Evolutionary conservation across 2,113 vertebrate genomes (phyloP).

Genomic region (Rhinopomastus cyanomelas): DNA sequence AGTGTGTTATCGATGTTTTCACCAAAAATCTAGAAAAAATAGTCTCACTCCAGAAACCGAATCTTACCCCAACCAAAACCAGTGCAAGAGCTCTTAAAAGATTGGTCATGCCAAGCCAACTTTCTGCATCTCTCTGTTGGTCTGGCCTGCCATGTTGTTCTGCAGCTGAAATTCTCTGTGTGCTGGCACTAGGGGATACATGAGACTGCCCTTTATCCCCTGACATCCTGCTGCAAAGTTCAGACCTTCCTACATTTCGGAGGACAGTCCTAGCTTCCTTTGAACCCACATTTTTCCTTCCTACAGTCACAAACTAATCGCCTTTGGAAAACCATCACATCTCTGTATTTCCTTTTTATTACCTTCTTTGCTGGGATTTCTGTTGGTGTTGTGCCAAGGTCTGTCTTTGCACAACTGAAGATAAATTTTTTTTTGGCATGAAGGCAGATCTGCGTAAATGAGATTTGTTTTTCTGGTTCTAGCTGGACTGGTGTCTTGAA

Average conservation of each 20-base stretch:
- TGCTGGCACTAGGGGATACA: background rate
- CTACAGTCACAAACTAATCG: background rate
- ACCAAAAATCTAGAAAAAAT: background rate
- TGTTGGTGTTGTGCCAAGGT: background rate
- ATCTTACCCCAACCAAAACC: background rate
- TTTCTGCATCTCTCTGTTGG: accelerated
- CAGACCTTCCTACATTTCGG: background rate
- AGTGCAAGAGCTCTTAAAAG: background rate
- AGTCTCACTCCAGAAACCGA: background rate
- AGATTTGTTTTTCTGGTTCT: background rate
- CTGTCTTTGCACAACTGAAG: background rate
- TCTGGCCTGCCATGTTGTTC: background rate
- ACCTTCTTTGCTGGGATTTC: background rate
- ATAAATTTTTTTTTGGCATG: background rate
- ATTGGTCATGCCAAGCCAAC: background rate
- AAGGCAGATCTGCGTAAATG: background rate
- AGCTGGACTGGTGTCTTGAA: background rate
- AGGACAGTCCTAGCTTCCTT: background rate
- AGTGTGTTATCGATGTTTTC: background rate
- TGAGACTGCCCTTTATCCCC: background rate
- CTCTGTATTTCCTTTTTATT: background rate
- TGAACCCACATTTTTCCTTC: background rate
- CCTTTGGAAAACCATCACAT: background rate
- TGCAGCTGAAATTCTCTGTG: background rate
- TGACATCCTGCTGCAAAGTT: background rate